Evolutionary conservation across 2,113 vertebrate genomes (phyloP), one percentile per base, ranked within the genome.

Genomic region (Erythrocercus mccallii): DNA sequence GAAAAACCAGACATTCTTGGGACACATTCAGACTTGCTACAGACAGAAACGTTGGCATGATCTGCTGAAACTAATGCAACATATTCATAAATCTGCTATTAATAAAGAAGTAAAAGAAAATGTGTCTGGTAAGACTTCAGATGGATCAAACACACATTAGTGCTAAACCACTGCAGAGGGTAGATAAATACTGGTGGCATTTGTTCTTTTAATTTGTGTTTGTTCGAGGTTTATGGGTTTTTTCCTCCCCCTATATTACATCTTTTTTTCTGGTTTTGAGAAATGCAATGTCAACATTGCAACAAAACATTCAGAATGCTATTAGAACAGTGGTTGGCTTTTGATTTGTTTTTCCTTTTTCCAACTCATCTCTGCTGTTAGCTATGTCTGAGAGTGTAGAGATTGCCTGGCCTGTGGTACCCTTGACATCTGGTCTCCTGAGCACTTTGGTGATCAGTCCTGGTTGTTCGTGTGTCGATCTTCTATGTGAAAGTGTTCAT

Each of bases 1-100:
- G 95, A 99, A 99, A 96, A 99, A 99, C 94, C 98, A 98, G 58
- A 99, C 99, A 0, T 99, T 99, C 89, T 96, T 99, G 96, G 99
- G 99, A 25, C 99, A 99, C 19, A 98, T 99, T 88, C 99, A 99
- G 97, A 99, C 99, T 60, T 99, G 99, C 97, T 99, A 99, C 76
- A 98, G 98, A 80, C 98, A 99, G 66, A 99, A 99, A 61, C 99
- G 99, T 69, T 99, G 99, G 99, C 98, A 98, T 35, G 99, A 99
- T 93, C 98, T 99, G 47, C 98, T 99, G 6, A 99, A 98, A 94
- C 97, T 99, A 88, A 99, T 99, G 99, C 99, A 99, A 19, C 99
- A 99, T 62, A 99, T 99, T 56, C 98, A 99, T 89, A 99, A 99
- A 95, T 99, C 99, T 18, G 99, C 99, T 31, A 38, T 99, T 65